Conservation (phyloP, 1,140 invertebrate genomes). For the Ruditapes philippinarum region DNA sequence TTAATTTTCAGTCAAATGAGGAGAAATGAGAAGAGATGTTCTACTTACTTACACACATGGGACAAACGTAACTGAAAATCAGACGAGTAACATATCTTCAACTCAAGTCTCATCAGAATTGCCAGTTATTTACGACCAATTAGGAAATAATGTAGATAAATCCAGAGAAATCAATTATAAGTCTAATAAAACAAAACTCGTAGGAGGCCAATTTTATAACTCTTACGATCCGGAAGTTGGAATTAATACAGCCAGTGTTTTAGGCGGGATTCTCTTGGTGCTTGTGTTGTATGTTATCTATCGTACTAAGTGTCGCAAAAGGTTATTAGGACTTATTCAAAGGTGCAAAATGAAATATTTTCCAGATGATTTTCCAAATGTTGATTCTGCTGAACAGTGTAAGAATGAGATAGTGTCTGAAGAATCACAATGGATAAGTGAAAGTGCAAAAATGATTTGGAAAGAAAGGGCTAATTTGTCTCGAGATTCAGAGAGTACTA, state of each 20-base stretch:
- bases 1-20: constrained; percentile 62
- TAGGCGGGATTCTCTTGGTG: constrained; percentile 77
- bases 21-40: constrained; percentile 66
- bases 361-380: constrained; percentile 40
- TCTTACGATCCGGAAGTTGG: constrained; percentile 78
- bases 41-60: constrained; percentile 49
- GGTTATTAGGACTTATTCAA: constrained; percentile 38
- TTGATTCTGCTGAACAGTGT: neutral
- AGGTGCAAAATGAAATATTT: constrained; percentile 58
- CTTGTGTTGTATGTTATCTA: constrained; percentile 78
- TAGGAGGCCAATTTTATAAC: constrained; percentile 71
- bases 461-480: constrained; percentile 45
- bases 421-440: constrained; percentile 14
- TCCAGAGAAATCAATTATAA: neutral
- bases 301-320: constrained; percentile 75
- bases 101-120: neutral
- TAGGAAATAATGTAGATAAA: neutral
- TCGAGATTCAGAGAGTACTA: neutral
- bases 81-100: neutral
- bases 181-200: constrained; percentile 24
- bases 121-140: neutral
- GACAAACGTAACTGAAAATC: constrained; percentile 41
- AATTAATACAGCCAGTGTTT: constrained; percentile 76
- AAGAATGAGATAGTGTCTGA: neutral
- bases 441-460: constrained; percentile 57